Percentiles rank a stretch among this genome's conserved stretches.
Conservation (phyloP, 2,113 vertebrate genomes). For the Macrotis lagotis region DNA sequence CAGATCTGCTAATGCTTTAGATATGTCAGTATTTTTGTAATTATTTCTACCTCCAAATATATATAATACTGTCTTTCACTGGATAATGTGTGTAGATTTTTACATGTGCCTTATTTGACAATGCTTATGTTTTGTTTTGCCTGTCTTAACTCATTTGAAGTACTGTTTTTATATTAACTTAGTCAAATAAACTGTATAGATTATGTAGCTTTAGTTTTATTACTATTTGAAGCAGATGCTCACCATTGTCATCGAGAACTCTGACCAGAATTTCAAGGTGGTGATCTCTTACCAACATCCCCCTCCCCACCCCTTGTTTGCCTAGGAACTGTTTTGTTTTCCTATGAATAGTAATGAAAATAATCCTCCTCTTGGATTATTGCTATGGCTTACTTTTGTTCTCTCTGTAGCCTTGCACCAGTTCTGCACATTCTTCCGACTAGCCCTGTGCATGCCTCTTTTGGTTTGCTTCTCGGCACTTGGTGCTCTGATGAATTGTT, state of each 20-base stretch:
- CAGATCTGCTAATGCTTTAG: slow-evolving; percentile 83
- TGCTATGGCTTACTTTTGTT: slow-evolving; percentile 61
- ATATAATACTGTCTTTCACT: slow-evolving; percentile 87
- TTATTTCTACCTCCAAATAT: slow-evolving; percentile 88
- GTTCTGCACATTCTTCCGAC: slow-evolving; percentile 49
- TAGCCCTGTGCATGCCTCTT: slow-evolving; percentile 63
- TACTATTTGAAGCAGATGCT: slow-evolving; percentile 80
- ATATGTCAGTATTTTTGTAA: slow-evolving; percentile 91
- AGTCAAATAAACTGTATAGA: slow-evolving; percentile 78
- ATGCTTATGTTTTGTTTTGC: slow-evolving; percentile 78
- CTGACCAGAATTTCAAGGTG: slow-evolving; percentile 63
- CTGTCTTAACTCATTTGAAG: slow-evolving; percentile 76
- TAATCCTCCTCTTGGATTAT: slow-evolving; percentile 35
- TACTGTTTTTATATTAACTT: slow-evolving; percentile 80
- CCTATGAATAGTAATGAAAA: slow-evolving; percentile 56
- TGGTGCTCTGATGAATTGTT: slow-evolving; percentile 59
- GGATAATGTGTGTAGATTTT: slow-evolving; percentile 84
- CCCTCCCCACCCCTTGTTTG: slow-evolving; percentile 69
- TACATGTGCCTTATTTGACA: slow-evolving; percentile 88
- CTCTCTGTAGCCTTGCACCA: slow-evolving; percentile 32
- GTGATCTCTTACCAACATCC: slow-evolving; percentile 66
- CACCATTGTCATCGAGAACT: slow-evolving; percentile 71
- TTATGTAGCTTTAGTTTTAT: slow-evolving; percentile 59
- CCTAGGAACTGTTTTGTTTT: slow-evolving; percentile 75
- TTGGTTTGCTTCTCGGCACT: slow-evolving; percentile 56